Conservation (phyloP, 2,113 vertebrate species). For the Pardalotus punctatus region DNA sequence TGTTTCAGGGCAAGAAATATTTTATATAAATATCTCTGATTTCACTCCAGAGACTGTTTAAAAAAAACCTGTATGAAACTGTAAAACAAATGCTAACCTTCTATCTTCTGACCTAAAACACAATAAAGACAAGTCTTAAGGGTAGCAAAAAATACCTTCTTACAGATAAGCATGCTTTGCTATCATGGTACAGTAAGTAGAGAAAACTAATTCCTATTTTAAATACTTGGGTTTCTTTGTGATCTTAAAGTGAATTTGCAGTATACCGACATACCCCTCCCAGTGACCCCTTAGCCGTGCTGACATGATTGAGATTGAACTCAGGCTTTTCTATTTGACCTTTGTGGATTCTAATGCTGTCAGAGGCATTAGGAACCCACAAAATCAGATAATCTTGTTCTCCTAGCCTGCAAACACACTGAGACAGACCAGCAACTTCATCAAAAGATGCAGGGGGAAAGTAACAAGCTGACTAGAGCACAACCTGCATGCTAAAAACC, state of each 20-base stretch:
- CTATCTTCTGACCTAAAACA: background rate
- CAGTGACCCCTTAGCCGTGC: background rate
- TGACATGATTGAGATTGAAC: background rate
- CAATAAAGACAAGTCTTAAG: background rate
- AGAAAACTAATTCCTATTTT: background rate
- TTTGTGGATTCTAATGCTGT: background rate
- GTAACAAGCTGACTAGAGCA: background rate
- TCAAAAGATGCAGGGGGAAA: background rate
- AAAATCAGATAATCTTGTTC: background rate
- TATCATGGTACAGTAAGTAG: background rate
- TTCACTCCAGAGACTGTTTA: background rate
- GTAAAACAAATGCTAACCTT: background rate
- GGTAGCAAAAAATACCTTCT: background rate
- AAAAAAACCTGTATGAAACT: background rate
- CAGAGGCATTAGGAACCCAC: background rate
- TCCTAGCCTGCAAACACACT: background rate
- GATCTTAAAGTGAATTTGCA: background rate
- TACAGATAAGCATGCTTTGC: background rate
- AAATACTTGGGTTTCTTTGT: background rate
- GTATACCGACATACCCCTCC: background rate
- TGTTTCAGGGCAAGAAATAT: background rate
- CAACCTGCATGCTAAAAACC: background rate
- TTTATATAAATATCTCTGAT: background rate
- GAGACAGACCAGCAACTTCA: background rate
- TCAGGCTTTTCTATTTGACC: background rate